phyloP scores from a whole-genome alignment of 2,888 invertebrate genomes.

The Seira ritae region DNA sequence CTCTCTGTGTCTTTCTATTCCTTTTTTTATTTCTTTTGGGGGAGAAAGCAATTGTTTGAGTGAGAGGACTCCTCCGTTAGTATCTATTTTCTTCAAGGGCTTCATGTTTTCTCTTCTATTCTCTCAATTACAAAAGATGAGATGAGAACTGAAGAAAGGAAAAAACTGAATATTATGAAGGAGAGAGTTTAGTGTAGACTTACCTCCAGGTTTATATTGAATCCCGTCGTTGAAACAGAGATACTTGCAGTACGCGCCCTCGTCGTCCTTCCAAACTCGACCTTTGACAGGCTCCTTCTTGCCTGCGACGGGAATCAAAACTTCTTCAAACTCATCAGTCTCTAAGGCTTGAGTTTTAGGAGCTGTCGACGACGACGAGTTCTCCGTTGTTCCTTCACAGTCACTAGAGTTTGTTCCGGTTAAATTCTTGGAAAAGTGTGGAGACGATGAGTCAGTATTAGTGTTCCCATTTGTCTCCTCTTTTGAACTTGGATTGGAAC shows the following conservation, averaged over 20 bases:
- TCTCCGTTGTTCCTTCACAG: constrained; percentile 13
- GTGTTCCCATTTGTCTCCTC: constrained; percentile 34
- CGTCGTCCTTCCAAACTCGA: constrained; percentile 74
- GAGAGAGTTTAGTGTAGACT: constrained; percentile 55
- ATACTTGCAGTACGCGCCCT: constrained; percentile 74
- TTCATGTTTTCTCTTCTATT: not conserved
- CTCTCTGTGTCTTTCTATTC: not conserved
- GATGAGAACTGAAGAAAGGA: not conserved
- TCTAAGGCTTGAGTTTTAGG: constrained; percentile 3
- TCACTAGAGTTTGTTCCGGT: constrained; percentile 41
- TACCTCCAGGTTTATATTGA: constrained; percentile 76
- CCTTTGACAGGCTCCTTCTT: constrained; percentile 74
- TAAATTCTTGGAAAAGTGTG: constrained; percentile 38
- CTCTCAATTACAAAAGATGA: not conserved
- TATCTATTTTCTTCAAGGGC: constrained; percentile 26
- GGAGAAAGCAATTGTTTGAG: not conserved
- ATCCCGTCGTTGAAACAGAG: constrained; percentile 74
- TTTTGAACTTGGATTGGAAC: constrained; percentile 21
- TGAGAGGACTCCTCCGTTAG: constrained; percentile 1
- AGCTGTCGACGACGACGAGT: constrained; percentile 3
- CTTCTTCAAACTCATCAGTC: constrained; percentile 69
- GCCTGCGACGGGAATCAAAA: constrained; percentile 74
- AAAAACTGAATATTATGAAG: not conserved
- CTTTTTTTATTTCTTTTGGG: not conserved
- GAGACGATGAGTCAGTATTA: not conserved